Evolutionary conservation across 1,140 invertebrate species (phyloP).

Genomic region (Philaenus spumarius): DNA sequence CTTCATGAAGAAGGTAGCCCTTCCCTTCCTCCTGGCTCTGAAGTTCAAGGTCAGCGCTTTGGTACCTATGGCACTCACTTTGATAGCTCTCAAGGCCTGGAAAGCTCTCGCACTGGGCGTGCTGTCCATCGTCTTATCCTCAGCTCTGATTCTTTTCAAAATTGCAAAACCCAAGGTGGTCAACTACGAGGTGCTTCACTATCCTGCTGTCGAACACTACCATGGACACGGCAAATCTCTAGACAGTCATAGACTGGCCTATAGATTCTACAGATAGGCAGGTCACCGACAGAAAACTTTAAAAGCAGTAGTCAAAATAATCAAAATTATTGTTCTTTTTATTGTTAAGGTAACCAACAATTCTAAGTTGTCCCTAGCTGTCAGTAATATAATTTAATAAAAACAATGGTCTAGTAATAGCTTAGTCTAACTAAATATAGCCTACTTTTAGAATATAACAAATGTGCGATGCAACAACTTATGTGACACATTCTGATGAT

Average conservation of each 20-base stretch:
- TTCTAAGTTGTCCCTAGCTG: too few species aligned
- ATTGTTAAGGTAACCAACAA: too few species aligned
- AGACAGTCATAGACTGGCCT: constrained; percentile 57
- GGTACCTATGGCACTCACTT: constrained; percentile 66
- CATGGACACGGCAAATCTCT: constrained; percentile 49
- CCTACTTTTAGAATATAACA: too few species aligned
- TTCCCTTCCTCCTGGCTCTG: constrained; percentile 74
- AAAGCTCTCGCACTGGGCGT: constrained; percentile 76
- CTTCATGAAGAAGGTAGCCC: constrained; percentile 73
- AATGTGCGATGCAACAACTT: too few species aligned
- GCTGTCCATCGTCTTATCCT: constrained; percentile 62
- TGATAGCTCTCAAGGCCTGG: constrained; percentile 81
- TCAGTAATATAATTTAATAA: too few species aligned
- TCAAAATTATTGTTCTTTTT: too few species aligned
- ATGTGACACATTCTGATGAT: too few species aligned
- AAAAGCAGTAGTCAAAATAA: too few species aligned
- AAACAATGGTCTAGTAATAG: too few species aligned
- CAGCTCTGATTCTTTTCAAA: constrained; percentile 76
- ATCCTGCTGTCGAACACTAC: constrained; percentile 53
- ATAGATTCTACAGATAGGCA: constrained; percentile 49
- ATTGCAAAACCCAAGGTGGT: constrained; percentile 72
- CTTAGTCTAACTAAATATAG: too few species aligned
- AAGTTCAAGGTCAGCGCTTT: constrained; percentile 78
- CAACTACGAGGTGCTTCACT: constrained; percentile 77
- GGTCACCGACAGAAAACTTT: too few species aligned